phyloP scores from a whole-genome alignment of 2,797 vertebrate species.

The Tauraco hartlaubi region DNA sequence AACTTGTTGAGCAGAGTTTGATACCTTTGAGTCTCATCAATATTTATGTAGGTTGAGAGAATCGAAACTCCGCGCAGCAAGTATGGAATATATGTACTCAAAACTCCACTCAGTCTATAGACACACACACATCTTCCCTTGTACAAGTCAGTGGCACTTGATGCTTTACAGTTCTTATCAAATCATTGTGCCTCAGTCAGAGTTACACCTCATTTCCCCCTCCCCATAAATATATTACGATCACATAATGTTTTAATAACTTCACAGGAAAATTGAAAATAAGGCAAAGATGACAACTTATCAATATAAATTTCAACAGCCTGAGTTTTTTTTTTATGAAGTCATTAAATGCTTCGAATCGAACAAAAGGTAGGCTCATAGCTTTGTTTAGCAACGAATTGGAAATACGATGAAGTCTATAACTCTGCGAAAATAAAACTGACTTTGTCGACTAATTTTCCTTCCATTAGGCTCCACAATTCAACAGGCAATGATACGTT shows the following conservation, averaged over 20 bases:
- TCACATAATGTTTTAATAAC: constrained; percentile 71
- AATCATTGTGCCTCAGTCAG: constrained; percentile 33
- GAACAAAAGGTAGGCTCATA: constrained; percentile 42
- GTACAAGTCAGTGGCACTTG: background rate
- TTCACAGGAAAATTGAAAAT: constrained; percentile 66
- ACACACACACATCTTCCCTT: background rate
- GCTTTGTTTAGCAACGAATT: constrained; percentile 34
- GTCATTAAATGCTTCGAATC: constrained; percentile 46
- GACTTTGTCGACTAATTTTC: constrained; percentile 40
- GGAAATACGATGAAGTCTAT: constrained; percentile 29
- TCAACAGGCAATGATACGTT: constrained; percentile 41
- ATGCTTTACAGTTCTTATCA: constrained; percentile 19
- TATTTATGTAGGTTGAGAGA: constrained; percentile 23
- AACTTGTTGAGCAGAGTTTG: constrained; percentile 41
- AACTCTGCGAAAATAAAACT: constrained; percentile 56
- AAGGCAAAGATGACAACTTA: constrained; percentile 59
- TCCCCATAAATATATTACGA: constrained; percentile 61
- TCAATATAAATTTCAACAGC: constrained; percentile 53
- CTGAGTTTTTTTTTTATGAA: constrained; percentile 15
- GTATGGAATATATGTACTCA: constrained; percentile 1
- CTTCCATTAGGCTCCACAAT: constrained; percentile 41
- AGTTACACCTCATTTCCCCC: constrained; percentile 63
- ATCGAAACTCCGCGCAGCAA: background rate
- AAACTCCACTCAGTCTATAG: background rate
- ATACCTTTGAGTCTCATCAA: constrained; percentile 31